Conservation (phyloP, 2,888 invertebrate genomes). For the Lobophora halterata region DNA sequence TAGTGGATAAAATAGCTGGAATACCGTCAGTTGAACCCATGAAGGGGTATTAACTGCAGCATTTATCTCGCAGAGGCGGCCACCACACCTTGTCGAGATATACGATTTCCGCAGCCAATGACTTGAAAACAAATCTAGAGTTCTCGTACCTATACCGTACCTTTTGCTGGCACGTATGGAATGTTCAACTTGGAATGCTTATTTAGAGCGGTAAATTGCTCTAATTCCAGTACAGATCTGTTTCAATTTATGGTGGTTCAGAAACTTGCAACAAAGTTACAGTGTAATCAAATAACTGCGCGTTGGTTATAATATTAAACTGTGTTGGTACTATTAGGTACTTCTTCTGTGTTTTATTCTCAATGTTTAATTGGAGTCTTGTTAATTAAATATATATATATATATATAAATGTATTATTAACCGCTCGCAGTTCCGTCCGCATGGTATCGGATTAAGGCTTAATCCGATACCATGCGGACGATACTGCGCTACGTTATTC, state of each 20-base stretch:
- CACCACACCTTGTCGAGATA: conserved; percentile 43
- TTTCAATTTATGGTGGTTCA: not conserved
- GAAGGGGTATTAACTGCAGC: conserved; percentile 47
- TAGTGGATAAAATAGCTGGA: conserved; percentile 36
- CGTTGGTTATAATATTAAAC: too few relatives aligned
- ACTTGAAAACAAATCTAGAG: conserved; percentile 40
- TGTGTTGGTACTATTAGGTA: too few relatives aligned
- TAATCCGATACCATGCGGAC: too few relatives aligned
- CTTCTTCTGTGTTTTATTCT: too few relatives aligned
- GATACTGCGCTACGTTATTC: too few relatives aligned
- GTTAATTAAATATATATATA: too few relatives aligned
- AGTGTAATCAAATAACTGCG: too few relatives aligned
- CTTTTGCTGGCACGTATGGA: conserved; percentile 17
- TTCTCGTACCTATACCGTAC: too few relatives aligned
- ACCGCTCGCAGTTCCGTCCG: too few relatives aligned
- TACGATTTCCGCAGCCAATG: conserved; percentile 44
- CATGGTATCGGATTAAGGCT: too few relatives aligned
- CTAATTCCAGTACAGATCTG: conserved; percentile 2
- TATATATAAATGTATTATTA: too few relatives aligned
- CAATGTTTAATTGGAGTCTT: too few relatives aligned
- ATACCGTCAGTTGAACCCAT: conserved; percentile 44
- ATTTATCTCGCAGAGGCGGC: conserved; percentile 44
- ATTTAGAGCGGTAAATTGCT: conserved; percentile 10
- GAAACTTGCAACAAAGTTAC: not conserved
- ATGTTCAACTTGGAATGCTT: conserved; percentile 12